Base-by-base conservation (phyloP, 2,797 vertebrate genomes). In the Malacoctenus gilli region DNA sequence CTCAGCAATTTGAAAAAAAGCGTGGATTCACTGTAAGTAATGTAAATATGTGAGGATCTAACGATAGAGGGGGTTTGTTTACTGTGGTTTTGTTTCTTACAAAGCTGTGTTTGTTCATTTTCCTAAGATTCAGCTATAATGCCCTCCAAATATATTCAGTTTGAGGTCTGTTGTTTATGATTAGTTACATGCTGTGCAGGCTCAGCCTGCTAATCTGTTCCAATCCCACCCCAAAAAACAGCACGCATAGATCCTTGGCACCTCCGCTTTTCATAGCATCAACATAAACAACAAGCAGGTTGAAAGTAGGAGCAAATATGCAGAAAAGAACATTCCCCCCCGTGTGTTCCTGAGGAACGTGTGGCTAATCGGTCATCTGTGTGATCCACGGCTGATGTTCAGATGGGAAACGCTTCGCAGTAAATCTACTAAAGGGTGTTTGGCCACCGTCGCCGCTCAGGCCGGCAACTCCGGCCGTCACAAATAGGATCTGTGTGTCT, bases 291-390 rank as follows among this genome's bases (percentile, higher is more conserved):
- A 19, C 4, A 1, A 53, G 14, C 52, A 12, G 36, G 30, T 14
- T 56, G 20, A 57, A 19, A 32, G 30, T 47, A 5, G 37, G 9
- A 28, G 9, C 6, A 3, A 6, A 28, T 4, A 59, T n/a, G 8
- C 39, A 32, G 43, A 20, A 16, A 47, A 22, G 36, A 39, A 30
- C 44, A 2, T 19, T 22, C 49, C 8, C 15, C 9, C 31, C 8
- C 7, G 5, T 28, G n/a, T n/a, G n/a, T 47, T 34, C 63, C 1
- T 51, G 23, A 59, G 41, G 59, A 80, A 77, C 70, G 68, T 68
- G 47, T 13, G 13, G 34, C 59, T 53, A 42, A 78, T 70, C 42
- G 8, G 31, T 50, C 48, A 44, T 68, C 32, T 53, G 22, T 42
- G 8, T 14, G 37, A 60, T 59, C 18, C n/a, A 11, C 1, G 15